Base-by-base conservation (phyloP, 2,888 invertebrate genomes). In the Drosophila silvestris region DNA sequence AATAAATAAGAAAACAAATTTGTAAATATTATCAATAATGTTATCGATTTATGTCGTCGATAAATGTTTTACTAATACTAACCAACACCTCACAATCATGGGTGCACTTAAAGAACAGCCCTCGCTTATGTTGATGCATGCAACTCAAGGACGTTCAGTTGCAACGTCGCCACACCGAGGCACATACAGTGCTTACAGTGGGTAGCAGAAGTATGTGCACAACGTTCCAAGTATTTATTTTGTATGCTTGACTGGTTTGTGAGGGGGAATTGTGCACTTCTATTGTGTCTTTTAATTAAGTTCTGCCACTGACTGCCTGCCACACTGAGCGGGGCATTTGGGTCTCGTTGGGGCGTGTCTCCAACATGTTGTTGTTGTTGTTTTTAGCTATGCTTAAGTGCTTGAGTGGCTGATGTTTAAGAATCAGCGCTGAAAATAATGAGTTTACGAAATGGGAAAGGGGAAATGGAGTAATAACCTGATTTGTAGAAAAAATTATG, bases 271-370 rank as follows among this genome's bases (percentile, higher is more conserved):
- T 72, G 44, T 47, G 30, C 53, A 53, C 41, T 66, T 50, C 66
- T 53, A n/a, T 26, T 26, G 54, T 64, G 69, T 69, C 67, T 81
- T 81, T 81, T 81, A 80, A 81, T 80, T 81, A 80, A 68, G 75
- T 81, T 81, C 80, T 77, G 80, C 54, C 53, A 72, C 37, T 61
- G 50, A 66, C 37, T 65, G 19, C 2, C 22, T 66, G 65, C 69
- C 56, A 76, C 60, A 54, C 35, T 54, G 67, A 75, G 65, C 66
- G 62, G 63, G 50, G 61, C 63, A 70, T 73, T 75, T 68, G 78
- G 35, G 50, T 69, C 64, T 58, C 56, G 39, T 69, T 74, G 65
- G 69, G 74, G 74, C 74, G 65, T 74, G 77, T 70, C 71, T 28
- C 32, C 62, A 30, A 64, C 47, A 16, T 39, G 10, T 10, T 28